Base-by-base conservation (phyloP, 2,888 invertebrate genomes). In the Drosophila affinis region DNA sequence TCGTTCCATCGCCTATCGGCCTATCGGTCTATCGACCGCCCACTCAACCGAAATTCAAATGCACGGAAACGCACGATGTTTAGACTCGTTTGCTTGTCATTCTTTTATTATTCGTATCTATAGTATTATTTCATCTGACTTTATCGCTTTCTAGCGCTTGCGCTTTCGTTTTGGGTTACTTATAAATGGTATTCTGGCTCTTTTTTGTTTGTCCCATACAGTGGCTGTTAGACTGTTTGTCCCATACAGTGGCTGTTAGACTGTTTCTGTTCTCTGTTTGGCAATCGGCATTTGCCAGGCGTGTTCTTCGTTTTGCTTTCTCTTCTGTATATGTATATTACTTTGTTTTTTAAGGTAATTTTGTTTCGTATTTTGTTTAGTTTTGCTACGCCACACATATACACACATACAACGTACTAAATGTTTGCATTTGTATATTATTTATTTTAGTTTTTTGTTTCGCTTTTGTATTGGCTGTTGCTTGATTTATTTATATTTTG, bases 301-400 rank as follows among this genome's bases (percentile, higher is more conserved):
- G n/a, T n/a, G 2, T 39, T 45, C 12, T 54, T 54, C n/a, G 18
- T n/a, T 47, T 70, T 48, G 54, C 56, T 55, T 82, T 59, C 51
- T 60, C 47, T 60, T 44, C 32, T 65, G 34, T 29, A 9, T 34
- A 34, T 54, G 14, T 39, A n/a, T 27, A 29, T 21, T 24, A 5
- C 48, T 48, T 52, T 34, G 49, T 63, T 47, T 48, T 61, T 62
- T 51, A 62, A 68, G 64, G 68, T 65, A 65, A 68, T 58, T 34
- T 67, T 68, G 21, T 69, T 70, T 69, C 46, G 44, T 69, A 69
- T 52, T 71, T 57, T 44, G 52, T 62, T 71, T 74, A 48, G 55
- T 82, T 86, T 83, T 79, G 75, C 81, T 87, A 80, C 78, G 78
- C 71, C 80, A 80, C 81, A 87, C 81, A 78, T 62, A 87, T 77